These are phyloP conservation scores for Threskiornis aethiopicus DNA, from an alignment of 2,797 vertebrate species.

Conservation along the genomic window DNA sequence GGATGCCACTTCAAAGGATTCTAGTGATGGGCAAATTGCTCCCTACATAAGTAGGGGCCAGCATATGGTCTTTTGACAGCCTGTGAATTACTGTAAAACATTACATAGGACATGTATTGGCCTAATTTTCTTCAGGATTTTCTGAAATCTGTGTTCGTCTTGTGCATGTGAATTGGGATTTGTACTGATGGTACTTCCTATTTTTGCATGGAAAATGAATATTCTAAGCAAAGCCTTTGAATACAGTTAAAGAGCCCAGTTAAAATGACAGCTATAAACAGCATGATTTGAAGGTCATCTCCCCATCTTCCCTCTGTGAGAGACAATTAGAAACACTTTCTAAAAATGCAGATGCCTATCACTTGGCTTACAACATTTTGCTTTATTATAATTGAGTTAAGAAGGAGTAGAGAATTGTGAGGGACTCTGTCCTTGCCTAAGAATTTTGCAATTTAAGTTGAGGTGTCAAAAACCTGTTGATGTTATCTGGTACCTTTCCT, in stretches of 20 bases:
- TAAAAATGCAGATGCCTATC: background rate
- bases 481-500: constrained; percentile 1
- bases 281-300: background rate
- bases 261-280: background rate
- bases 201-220: background rate
- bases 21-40: background rate
- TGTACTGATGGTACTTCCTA: background rate
- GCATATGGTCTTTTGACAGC: background rate
- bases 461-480: constrained; percentile 33
- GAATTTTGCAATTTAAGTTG: constrained; percentile 35
- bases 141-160: background rate
- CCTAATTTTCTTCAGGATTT: background rate
- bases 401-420: constrained; percentile 5
- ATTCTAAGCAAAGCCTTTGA: background rate
- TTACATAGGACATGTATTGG: background rate
- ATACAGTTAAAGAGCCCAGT: background rate
- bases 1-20: background rate
- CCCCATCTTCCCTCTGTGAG: background rate
- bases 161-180: background rate
- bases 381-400: background rate
- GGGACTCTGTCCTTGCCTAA: background rate
- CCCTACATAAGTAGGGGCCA: background rate
- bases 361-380: background rate
- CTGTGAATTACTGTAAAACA: background rate
- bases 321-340: background rate